Percentiles rank a stretch among this genome's conserved stretches.
These are phyloP conservation scores for Corvus hawaiiensis DNA, from an alignment of 2,113 vertebrate species.

Conservation along the genomic window DNA sequence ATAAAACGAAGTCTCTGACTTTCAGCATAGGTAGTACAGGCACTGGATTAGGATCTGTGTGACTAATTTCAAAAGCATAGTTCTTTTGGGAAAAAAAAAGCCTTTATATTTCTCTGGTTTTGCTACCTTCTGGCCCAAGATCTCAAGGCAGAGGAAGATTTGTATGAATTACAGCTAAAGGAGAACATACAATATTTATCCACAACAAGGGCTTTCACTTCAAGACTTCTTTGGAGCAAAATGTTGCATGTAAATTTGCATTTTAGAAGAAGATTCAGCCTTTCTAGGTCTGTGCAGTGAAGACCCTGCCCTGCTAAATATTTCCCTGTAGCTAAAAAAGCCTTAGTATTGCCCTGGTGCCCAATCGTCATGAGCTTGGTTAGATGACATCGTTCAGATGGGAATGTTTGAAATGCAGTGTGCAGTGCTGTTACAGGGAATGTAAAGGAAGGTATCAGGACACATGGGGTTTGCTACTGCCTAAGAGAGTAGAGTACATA, in stretches of 20 bases:
- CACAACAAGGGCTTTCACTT: not conserved
- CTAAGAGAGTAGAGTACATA: not conserved
- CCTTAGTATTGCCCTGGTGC: not conserved
- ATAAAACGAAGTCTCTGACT: not conserved
- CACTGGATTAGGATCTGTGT: not conserved
- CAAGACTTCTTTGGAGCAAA: not conserved
- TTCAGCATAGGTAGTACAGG: not conserved
- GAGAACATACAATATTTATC: not conserved
- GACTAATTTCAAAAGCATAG: not conserved
- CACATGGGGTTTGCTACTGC: not conserved
- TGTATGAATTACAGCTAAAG: not conserved
- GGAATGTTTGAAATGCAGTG: not conserved
- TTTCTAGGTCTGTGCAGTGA: not conserved
- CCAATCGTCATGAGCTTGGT: accelerated
- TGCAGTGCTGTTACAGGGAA: not conserved
- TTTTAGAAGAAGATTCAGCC: not conserved
- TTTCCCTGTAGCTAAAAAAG: not conserved
- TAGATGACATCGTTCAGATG: accelerated
- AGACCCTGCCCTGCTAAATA: not conserved
- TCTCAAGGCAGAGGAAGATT: not conserved
- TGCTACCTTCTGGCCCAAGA: not conserved
- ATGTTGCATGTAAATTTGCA: not conserved
- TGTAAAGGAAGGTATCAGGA: not conserved
- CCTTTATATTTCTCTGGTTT: not conserved
- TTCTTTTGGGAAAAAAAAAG: not conserved